Evolutionary conservation across 2,113 vertebrate genomes (phyloP).

Genomic region (Phalacrocorax brasilianus): DNA sequence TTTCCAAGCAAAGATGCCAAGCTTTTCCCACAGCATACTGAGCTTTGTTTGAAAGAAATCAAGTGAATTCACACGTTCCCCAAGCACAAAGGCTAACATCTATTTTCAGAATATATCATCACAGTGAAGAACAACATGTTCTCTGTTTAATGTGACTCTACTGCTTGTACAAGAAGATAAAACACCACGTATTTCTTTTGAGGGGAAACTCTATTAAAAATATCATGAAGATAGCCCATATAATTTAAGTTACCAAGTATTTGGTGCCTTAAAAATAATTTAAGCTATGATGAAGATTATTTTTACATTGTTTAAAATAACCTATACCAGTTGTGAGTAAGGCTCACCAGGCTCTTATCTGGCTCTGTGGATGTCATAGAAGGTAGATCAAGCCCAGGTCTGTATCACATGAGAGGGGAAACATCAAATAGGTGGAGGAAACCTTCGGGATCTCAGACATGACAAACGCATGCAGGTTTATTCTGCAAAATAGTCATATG

Average conservation of each 20-base stretch:
- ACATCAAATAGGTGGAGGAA: neutral
- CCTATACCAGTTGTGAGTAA: neutral
- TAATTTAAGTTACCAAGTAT: neutral
- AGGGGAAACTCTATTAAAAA: neutral
- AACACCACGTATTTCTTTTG: neutral
- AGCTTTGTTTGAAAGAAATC: conserved; percentile 26
- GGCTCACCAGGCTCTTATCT: neutral
- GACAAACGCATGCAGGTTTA: neutral
- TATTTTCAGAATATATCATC: neutral
- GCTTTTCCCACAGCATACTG: neutral
- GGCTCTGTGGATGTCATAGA: neutral
- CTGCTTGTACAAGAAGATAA: neutral
- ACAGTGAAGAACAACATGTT: neutral
- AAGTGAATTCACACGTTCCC: neutral
- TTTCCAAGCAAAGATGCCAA: neutral
- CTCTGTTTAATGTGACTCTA: neutral
- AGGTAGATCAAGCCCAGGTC: neutral
- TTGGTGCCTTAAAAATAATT: neutral
- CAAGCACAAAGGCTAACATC: neutral
- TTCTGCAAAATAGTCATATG: neutral
- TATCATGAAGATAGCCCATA: neutral
- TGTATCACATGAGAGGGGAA: neutral
- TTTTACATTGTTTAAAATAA: neutral
- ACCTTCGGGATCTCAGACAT: neutral
- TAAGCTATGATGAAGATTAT: neutral